Base-by-base conservation (phyloP, 2,888 invertebrate species). In the Pseudococcus viburni region DNA sequence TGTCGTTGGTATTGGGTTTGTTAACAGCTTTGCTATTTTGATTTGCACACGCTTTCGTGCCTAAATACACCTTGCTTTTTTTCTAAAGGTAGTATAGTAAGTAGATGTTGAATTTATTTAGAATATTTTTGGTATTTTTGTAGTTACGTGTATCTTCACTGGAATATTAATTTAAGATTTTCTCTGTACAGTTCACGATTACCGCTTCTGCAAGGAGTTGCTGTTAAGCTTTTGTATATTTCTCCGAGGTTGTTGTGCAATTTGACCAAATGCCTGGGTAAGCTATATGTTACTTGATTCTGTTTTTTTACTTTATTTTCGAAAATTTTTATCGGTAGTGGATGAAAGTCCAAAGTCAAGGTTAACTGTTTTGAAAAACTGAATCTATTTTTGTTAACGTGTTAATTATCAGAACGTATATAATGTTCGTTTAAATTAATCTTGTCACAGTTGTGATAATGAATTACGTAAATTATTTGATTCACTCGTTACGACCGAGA, bases 141-240 rank as follows among this genome's bases (percentile, higher is more conserved):
- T 33, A 33, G 33, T 12, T 33, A 5, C 12, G 1, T 33, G 11
- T 17, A 73, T 73, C 17, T 6, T 83, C 80, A 83, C 80, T n/a
- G 19, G 46, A 46, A 46, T 46, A 83, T 83, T 83, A 83, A 83
- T 83, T n/a, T 26, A 17, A 83, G 17, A 19, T 83, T 83, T 83
- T 83, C 46, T 83, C 46, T 83, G 80, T 83, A 83, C 46, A 83
- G 80, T 83, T 83, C 80, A 83, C 80, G 46, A 83, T 19, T 83
- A 83, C 22, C 46, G 80, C 80, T 83, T 83, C 42, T 46, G 80
- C 80, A 19, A 83, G 80, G 46, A 83, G 46, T 83, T 83, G 80
- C 42, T 83, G 80, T 83, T 42, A 83, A 83, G 46, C 42, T 46
- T 83, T 83, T 83, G 19, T 26, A 33, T 42, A 73, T 42, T 83